A percentile compares a stretch with the other conserved stretches of the same genome.
Conservation (phyloP, 2,113 vertebrate species). For the Tamias sibiricus region DNA sequence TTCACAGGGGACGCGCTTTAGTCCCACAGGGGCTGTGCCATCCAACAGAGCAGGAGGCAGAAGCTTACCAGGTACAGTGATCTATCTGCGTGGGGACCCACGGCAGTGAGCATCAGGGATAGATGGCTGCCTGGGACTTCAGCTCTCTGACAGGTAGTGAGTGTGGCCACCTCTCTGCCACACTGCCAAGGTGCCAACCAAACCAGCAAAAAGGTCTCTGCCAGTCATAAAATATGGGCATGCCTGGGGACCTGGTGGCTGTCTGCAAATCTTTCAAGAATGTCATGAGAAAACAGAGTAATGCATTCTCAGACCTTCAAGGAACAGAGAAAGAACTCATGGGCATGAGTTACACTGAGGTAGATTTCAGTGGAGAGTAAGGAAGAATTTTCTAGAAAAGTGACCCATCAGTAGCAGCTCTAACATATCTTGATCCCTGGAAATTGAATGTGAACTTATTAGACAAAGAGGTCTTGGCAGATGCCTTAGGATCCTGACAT, state of each 20-base stretch:
- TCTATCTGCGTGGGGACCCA: neutral
- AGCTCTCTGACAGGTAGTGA: neutral
- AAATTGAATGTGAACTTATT: neutral
- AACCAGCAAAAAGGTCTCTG: neutral
- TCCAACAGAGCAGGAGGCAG: too few relatives aligned
- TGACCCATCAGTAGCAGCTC: neutral
- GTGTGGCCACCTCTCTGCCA: neutral
- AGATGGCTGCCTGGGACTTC: neutral
- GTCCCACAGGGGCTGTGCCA: neutral
- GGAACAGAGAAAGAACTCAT: neutral
- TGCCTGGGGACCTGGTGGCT: neutral
- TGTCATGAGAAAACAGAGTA: neutral
- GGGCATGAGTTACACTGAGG: neutral
- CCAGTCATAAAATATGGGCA: neutral
- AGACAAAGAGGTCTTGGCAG: neutral
- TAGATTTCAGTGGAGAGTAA: neutral
- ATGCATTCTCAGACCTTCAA: neutral
- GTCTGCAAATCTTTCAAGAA: neutral
- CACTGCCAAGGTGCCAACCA: neutral
- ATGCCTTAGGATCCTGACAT: neutral
- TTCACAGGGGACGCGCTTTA: rapidly evolving
- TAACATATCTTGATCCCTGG: neutral
- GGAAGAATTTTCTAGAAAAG: constrained; percentile 6
- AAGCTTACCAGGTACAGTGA: neutral
- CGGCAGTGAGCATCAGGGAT: neutral